phyloP scores from a whole-genome alignment of 2,113 vertebrate genomes.

The Poeciliopsis prolifica region DNA sequence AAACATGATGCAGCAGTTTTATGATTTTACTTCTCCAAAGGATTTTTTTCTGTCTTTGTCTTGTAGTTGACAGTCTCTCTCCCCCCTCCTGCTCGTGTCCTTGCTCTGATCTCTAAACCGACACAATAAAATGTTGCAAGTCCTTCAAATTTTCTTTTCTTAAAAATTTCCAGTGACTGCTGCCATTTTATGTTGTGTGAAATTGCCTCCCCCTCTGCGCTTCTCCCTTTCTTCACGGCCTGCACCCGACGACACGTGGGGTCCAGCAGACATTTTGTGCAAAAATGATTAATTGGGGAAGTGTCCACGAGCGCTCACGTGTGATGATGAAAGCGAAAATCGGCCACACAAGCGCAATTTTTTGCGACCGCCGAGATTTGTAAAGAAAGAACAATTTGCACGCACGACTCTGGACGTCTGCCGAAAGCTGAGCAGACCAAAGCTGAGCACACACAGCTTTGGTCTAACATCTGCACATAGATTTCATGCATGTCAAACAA shows the following conservation, averaged over 20 bases:
- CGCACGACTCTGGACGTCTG: background rate
- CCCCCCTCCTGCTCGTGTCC: no score
- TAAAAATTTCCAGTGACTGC: background rate
- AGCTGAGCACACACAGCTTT: background rate
- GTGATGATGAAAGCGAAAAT: background rate
- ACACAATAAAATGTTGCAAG: background rate
- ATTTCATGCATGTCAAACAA: background rate
- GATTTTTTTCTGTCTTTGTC: background rate
- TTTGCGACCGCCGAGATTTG: background rate
- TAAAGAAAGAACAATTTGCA: background rate
- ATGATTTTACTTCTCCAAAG: background rate
- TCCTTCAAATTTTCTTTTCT: background rate
- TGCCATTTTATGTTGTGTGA: background rate
- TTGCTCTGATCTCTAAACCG: background rate
- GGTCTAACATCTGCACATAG: background rate
- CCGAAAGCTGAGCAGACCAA: background rate
- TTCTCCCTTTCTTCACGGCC: background rate
- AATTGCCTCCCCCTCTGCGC: background rate
- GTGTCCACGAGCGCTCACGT: background rate
- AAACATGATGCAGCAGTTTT: no score
- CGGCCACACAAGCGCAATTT: background rate
- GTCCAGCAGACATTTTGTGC: background rate
- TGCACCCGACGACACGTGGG: background rate
- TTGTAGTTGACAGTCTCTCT: background rate
- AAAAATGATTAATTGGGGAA: conserved; percentile 5